These are phyloP conservation scores for Zaprionus capensis DNA, from an alignment of 1,140 invertebrate genomes.

Conservation along the genomic window DNA sequence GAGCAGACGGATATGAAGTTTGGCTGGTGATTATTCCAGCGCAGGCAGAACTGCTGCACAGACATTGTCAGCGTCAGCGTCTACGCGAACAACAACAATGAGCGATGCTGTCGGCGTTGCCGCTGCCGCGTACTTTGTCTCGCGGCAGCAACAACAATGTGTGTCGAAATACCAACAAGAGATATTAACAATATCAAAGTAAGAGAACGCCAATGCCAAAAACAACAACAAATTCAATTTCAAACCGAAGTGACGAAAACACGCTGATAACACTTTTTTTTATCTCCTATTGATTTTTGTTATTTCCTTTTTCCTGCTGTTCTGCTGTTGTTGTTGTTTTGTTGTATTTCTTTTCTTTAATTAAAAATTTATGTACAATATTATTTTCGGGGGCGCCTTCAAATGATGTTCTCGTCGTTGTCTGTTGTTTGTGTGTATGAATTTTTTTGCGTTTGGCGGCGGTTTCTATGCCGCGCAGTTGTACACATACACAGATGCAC, in stretches of 20 bases:
- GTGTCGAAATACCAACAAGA: slow-evolving; percentile 37
- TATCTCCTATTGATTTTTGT: slow-evolving; percentile 76
- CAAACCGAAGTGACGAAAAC: slow-evolving; percentile 53
- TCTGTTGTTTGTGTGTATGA: slow-evolving; percentile 49
- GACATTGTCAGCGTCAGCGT: slow-evolving; percentile 85
- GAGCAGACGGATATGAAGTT: slow-evolving; percentile 95
- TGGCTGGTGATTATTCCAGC: slow-evolving; percentile 95
- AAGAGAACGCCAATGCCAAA: slow-evolving; percentile 34
- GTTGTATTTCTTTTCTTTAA: slow-evolving; percentile 50
- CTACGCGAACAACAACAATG: slow-evolving; percentile 41
- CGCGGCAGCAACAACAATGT: slow-evolving; percentile 53
- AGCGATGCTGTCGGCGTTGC: slow-evolving; percentile 41
- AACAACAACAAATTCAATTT: slow-evolving; percentile 53
- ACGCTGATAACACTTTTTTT: slow-evolving; percentile 70
- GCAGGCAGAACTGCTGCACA: slow-evolving; percentile 93
- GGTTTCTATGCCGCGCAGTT: slow-evolving; percentile 69
- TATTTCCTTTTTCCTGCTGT: slow-evolving; percentile 45
- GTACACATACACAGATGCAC: slow-evolving; percentile 53
- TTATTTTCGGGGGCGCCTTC: slow-evolving; percentile 58
- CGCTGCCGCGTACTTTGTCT: slow-evolving; percentile 49
- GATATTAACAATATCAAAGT: slow-evolving; percentile 32
- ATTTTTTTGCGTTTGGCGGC: slow-evolving; percentile 59
- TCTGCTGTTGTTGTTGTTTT: slow-evolving; percentile 32
- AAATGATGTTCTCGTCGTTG: slow-evolving; percentile 37
- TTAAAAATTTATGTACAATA: slow-evolving; percentile 75